Percentiles rank a stretch among this genome's conserved stretches.
phyloP scores from a whole-genome alignment of 2,113 vertebrate genomes.

The Phylloscopus trochilus region DNA sequence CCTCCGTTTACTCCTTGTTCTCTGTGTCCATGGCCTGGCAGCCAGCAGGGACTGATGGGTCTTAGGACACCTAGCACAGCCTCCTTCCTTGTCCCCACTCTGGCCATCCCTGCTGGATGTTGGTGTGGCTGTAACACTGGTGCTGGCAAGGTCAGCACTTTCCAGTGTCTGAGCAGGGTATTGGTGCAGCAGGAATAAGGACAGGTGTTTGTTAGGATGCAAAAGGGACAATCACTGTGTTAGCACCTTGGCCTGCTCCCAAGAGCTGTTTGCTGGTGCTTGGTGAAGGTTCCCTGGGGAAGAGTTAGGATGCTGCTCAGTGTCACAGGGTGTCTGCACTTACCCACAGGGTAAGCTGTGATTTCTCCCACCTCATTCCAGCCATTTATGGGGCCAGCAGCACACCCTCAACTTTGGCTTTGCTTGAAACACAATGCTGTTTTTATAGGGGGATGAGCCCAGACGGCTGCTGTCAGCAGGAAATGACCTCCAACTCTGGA shows the following conservation, averaged over 20 bases:
- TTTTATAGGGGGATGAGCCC: background rate
- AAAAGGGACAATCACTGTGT: background rate
- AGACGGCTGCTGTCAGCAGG: background rate
- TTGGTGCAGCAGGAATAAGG: background rate
- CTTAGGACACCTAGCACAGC: background rate
- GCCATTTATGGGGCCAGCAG: background rate
- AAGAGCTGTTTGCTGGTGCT: background rate
- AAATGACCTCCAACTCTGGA: background rate
- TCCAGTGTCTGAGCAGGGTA: background rate
- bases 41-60: rapidly evolving
- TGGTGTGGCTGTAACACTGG: background rate
- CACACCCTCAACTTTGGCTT: background rate
- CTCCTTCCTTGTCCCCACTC: background rate
- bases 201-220: background rate
- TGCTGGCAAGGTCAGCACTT: background rate
- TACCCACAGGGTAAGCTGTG: background rate
- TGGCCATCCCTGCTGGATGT: rapidly evolving
- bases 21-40: background rate
- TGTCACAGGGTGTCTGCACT: background rate
- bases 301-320: background rate
- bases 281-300: background rate
- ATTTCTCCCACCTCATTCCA: background rate
- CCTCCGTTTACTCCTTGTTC: background rate
- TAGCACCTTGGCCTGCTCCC: background rate
- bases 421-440: background rate